phyloP scores from a whole-genome alignment of 1,140 invertebrate genomes.

The Euwallacea similis region DNA sequence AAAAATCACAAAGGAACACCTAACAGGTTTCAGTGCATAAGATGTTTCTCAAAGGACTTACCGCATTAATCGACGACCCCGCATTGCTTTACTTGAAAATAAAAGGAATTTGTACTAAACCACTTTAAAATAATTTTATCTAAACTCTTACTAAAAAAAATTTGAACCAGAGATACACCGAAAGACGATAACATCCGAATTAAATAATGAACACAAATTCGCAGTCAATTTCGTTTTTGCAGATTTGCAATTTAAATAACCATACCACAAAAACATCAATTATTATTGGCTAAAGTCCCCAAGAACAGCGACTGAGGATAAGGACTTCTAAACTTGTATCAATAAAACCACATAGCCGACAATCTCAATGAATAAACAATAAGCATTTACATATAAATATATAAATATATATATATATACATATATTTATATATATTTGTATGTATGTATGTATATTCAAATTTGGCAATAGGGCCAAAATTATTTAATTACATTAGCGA shows the following conservation, averaged over 20 bases:
- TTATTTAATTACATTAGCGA: too few relatives aligned
- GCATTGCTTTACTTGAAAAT: not conserved
- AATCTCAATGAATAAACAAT: not conserved
- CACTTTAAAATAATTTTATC: slow-evolving; percentile 20
- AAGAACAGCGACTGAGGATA: slow-evolving; percentile 11
- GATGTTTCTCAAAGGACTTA: too few relatives aligned
- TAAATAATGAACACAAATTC: slow-evolving; percentile 42
- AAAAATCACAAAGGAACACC: too few relatives aligned
- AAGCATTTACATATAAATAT: not conserved
- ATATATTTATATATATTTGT: not conserved
- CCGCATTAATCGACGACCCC: not conserved
- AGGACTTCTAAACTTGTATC: slow-evolving; percentile 24
- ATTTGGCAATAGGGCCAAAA: slow-evolving; percentile 36
- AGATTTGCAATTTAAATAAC: slow-evolving; percentile 11
- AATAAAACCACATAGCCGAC: not conserved
- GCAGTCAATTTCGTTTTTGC: slow-evolving; percentile 31
- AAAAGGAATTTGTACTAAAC: slow-evolving; percentile 27
- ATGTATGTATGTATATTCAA: slow-evolving; percentile 7
- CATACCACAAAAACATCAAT: slow-evolving; percentile 17
- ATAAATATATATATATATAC: not conserved
- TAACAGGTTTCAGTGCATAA: too few relatives aligned
- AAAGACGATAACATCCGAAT: slow-evolving; percentile 35
- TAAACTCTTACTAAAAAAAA: not conserved
- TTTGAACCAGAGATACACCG: slow-evolving; percentile 14
- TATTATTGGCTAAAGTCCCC: slow-evolving; percentile 11